These are phyloP conservation scores for Tethya wilhelma DNA, from an alignment of 37 sponge, comb jelly and placozoan genomes.

Conservation along the genomic window DNA sequence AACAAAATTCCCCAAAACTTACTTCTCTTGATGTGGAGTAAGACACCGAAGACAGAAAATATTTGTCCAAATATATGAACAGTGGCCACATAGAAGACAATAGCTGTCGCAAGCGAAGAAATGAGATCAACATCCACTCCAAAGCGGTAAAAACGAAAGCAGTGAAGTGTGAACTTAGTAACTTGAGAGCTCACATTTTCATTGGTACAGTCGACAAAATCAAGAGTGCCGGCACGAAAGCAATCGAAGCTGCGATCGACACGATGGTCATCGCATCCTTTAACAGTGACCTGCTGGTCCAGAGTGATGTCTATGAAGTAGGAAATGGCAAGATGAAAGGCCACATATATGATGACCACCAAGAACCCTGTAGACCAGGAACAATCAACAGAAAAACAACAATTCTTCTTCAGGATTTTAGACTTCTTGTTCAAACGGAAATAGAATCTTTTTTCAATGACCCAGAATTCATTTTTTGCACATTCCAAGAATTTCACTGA, in stretches of 20 bases:
- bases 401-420: not conserved
- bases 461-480: slow-evolving; percentile 45
- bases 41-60: slow-evolving; percentile 29
- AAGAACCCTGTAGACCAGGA: slow-evolving; percentile 29
- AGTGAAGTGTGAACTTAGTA: slow-evolving; percentile 3
- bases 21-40: slow-evolving; percentile 33
- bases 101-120: slow-evolving; percentile 18
- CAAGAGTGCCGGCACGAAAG: slow-evolving; percentile 22
- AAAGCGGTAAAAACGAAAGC: slow-evolving; percentile 62
- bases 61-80: slow-evolving; percentile 18
- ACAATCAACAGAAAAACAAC: not conserved
- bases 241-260: slow-evolving; percentile 24
- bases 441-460: slow-evolving; percentile 50
- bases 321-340: slow-evolving; percentile 16
- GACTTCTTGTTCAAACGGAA: slow-evolving; percentile 17
- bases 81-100: slow-evolving; percentile 57
- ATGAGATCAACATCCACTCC: slow-evolving; percentile 53
- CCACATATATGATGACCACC: slow-evolving; percentile 6
- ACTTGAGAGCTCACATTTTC: not conserved
- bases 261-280: not conserved
- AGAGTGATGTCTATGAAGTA: slow-evolving; percentile 41
- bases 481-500: slow-evolving; percentile 41
- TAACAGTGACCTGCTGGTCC: slow-evolving; percentile 25
- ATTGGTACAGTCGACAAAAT: slow-evolving; percentile 37
- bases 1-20: slow-evolving; percentile 46